Conservation (phyloP, 2,888 invertebrate genomes). For the Drosophila mimica region DNA sequence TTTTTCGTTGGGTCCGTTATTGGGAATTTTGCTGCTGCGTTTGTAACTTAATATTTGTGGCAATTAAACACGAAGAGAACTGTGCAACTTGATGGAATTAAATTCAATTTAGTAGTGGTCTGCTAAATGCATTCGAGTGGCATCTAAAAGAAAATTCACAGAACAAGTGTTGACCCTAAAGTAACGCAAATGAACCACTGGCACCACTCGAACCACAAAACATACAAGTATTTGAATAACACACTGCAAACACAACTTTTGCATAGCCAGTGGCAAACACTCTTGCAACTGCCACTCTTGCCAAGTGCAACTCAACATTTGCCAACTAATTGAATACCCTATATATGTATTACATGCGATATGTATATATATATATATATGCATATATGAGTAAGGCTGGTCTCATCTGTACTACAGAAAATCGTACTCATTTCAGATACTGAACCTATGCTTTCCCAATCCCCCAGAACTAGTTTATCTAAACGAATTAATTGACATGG, state of each 20-base stretch:
- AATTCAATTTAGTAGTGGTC: slow-evolving; percentile 30
- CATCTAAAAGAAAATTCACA: background rate
- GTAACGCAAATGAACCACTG: slow-evolving; percentile 5
- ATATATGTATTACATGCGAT: background rate
- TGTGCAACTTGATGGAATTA: slow-evolving; percentile 9
- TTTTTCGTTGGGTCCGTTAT: slow-evolving; percentile 19
- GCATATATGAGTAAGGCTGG: background rate
- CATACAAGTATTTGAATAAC: slow-evolving; percentile 14
- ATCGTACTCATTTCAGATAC: background rate
- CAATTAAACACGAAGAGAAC: slow-evolving; percentile 1
- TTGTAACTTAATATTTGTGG: background rate
- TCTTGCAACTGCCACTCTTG: slow-evolving; percentile 19
- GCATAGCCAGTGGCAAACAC: slow-evolving; percentile 17
- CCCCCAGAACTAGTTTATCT: background rate
- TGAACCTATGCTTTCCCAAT: background rate
- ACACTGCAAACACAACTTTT: slow-evolving; percentile 21
- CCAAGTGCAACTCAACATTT: background rate
- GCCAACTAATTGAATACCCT: slow-evolving; percentile 16
- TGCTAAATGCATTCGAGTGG: slow-evolving; percentile 5
- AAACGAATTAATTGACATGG: background rate
- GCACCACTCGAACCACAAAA: slow-evolving; percentile 7
- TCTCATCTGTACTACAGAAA: background rate
- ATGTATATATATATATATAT: background rate
- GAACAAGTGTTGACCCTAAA: background rate
- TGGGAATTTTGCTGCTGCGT: slow-evolving; percentile 5